These are phyloP conservation scores for Cremastinae sp. DNA, from an alignment of 2,888 invertebrate genomes.

Conservation along the genomic window DNA sequence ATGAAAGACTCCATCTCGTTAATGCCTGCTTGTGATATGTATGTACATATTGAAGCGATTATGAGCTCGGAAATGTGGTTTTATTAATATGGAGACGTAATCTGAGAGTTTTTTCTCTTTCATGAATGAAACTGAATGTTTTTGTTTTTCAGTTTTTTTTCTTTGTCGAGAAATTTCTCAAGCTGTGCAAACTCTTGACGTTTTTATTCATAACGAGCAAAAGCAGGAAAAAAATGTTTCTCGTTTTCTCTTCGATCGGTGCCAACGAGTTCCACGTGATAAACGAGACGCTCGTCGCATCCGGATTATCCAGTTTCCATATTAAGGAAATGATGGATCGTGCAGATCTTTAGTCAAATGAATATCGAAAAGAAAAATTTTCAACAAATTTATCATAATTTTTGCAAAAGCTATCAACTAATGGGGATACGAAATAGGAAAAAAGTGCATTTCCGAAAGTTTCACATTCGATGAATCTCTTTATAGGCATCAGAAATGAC, in stretches of 20 bases:
- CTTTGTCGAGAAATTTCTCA: slow-evolving; percentile 17
- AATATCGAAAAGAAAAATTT: background rate
- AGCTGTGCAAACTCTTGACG: slow-evolving; percentile 2
- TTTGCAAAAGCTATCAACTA: background rate
- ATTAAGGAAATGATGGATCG: slow-evolving; percentile 21
- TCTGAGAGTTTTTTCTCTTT: slow-evolving; percentile 25
- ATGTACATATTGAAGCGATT: slow-evolving; percentile 44
- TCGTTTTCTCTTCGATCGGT: slow-evolving; percentile 20
- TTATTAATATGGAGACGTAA: slow-evolving; percentile 47
- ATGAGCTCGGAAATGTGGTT: slow-evolving; percentile 47
- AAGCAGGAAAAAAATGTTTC: background rate
- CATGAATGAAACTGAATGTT: slow-evolving; percentile 24
- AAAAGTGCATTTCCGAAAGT: background rate
- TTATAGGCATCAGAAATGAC: background rate
- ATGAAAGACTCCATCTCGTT: slow-evolving; percentile 27
- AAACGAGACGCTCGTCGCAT: background rate
- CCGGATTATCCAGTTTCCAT: slow-evolving; percentile 38
- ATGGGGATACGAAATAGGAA: background rate
- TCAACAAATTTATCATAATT: background rate
- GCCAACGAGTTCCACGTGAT: slow-evolving; percentile 14
- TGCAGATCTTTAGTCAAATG: slow-evolving; percentile 1
- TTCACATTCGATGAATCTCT: background rate
- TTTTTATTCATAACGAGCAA: slow-evolving; percentile 2
- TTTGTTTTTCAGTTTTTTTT: slow-evolving; percentile 19
- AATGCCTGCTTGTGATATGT: background rate